Base-by-base conservation (phyloP, 2,888 invertebrate species). In the Agrochola lychnidis region DNA sequence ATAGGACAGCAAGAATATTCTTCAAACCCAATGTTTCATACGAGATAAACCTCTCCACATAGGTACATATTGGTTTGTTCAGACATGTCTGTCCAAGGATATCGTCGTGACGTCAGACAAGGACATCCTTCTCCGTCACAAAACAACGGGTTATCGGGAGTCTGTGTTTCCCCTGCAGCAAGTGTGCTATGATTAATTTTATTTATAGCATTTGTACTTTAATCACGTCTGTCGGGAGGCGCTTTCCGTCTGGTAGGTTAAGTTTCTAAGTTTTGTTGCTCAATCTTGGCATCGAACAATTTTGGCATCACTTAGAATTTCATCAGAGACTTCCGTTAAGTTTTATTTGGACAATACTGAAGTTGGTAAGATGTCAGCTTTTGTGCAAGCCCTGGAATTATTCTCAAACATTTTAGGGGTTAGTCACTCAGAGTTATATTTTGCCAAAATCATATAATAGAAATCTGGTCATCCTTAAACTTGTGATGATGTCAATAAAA, bases 111-210 rank as follows among this genome's bases (percentile, higher is more conserved):
- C 36, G 40, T 22, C 61, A 83, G 22, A 48, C 30, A 45, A 74
- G 81, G 81, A 74, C 62, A 62, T 6, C 48, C 30, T 3, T 6
- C 30, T 48, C 59, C 81, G 70, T 70, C 85, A 82, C 40, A 61
- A n/a, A 83, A 40, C 59, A 83, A 36, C 51, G 40, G 25, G 9
- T 56, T 66, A 80, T 78, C 57, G 19, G 63, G 63, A 79, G 68
- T 68, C 40, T 66, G 81, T 81, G 25, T 81, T 82, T 84, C 67
- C 81, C 82, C 81, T 67, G 36, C 36, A 56, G 45, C 62, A 74
- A 68, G 25, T 51, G 0, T 79, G 48, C 10, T 40, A 56, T 40
- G 14, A 73, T 80, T 7, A 45, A 4, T 40, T 30, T 36, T 64
- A 40, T 73, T 81, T 81, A 22, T 42, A 74, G 14, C 48, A 59